Evolutionary conservation across 2,113 vertebrate species (phyloP), one percentile per base, ranked within the genome.

Genomic region (Chelonoidis abingdonii): DNA sequence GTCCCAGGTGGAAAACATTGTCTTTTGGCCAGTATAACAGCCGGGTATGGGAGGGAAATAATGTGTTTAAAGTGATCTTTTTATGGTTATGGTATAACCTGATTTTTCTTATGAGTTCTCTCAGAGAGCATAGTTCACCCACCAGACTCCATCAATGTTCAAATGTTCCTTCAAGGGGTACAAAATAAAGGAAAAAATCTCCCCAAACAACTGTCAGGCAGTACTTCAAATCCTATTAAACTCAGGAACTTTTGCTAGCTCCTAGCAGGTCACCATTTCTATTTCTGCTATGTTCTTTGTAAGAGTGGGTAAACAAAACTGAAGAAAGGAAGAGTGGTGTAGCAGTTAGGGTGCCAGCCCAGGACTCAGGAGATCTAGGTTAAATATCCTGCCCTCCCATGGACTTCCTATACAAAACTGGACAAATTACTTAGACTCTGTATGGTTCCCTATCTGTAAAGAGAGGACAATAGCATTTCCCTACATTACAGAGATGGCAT

Each of bases 321-420:
- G 62, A 62, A 82, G 80, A 50, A 59, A 78, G 21, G 41, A 47
- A 69, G 57, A 38, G 12, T n/a, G n/a, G 19, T 41, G 41, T 79
- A 81, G 13, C 10, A 54, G 27, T 4, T 41, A 56, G 44, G 17
- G 5, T 90, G 17, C 9, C 19, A 27, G 50, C 44, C 38, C 0
- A 0, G 41, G 85, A 62, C 14, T 62, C 31, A 91, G 78, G 38
- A 95, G 3, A 1, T 0, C 16, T 62, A 14, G 11, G 38, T 93
- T 96, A 80, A 78, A 83, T 57, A 41, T 31, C 53, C 80, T 65
- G 10, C 87, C 92, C 72, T 14, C 21, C 50, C 44, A 12, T 72
- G 78, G 8, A 17, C 52, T 80, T 92, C 22, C 11, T 12, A 0
- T 89, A 62, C 76, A 76, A 90, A 44, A 31, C 52, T 27, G 90